Percentiles rank a stretch among this genome's conserved stretches.
phyloP scores from a whole-genome alignment of 2,797 vertebrate species.

The Crax fasciolata region DNA sequence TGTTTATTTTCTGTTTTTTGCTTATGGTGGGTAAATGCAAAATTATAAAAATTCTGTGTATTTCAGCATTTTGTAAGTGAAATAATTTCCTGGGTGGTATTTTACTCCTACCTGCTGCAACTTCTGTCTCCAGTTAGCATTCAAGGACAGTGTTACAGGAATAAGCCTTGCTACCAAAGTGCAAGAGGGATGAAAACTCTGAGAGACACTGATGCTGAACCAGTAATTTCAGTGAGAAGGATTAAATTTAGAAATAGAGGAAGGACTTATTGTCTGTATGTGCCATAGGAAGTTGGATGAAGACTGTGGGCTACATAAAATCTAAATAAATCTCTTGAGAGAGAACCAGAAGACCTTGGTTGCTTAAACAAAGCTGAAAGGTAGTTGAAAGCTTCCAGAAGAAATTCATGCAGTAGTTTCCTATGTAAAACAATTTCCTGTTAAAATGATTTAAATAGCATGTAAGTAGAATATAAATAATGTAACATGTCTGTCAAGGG shows the following conservation, averaged over 20 bases:
- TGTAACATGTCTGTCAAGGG: not conserved
- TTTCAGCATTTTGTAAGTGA: not conserved
- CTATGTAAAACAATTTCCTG: conserved; percentile 57
- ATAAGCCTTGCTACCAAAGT: not conserved
- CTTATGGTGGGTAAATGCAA: not conserved
- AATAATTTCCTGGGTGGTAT: not conserved
- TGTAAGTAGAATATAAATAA: conserved; percentile 60
- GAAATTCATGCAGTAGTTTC: conserved; percentile 39
- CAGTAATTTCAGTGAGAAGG: not conserved
- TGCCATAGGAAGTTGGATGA: conserved; percentile 43
- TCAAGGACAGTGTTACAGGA: not conserved
- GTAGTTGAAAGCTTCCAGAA: conserved; percentile 41
- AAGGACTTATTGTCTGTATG: conserved; percentile 31
- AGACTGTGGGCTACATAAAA: not conserved
- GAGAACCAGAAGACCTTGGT: conserved; percentile 45
- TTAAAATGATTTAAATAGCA: conserved; percentile 48
- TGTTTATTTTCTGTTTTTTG: not conserved
- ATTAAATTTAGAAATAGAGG: conserved; percentile 65
- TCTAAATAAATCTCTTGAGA: conserved; percentile 53
- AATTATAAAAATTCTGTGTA: not conserved
- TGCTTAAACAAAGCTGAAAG: conserved; percentile 57
- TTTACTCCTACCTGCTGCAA: not conserved
- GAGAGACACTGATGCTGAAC: not conserved
- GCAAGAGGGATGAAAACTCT: not conserved
- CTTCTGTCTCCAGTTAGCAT: not conserved